A percentile compares a stretch with the other conserved stretches of the same genome.
phyloP scores from a whole-genome alignment of 1,140 invertebrate genomes.

The Cecropterus lyciades region DNA sequence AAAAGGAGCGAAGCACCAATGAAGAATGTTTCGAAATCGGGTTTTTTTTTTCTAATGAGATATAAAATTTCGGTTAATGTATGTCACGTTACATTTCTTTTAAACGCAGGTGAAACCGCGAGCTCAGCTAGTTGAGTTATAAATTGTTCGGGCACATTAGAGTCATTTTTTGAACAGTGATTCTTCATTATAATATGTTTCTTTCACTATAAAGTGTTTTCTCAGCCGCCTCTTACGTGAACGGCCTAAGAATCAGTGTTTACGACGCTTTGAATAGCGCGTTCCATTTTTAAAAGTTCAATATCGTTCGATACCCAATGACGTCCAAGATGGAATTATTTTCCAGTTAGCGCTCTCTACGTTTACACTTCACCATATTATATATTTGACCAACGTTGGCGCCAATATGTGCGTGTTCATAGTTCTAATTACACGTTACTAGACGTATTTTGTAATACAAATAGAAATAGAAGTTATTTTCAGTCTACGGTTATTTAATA shows the following conservation, averaged over 20 bases:
- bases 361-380: slow-evolving; percentile 34
- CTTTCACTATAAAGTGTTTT: too few relatives aligned
- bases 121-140: too few relatives aligned
- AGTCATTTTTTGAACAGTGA: too few relatives aligned
- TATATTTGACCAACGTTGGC: slow-evolving; percentile 15
- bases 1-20: too few relatives aligned
- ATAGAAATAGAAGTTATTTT: background rate
- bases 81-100: too few relatives aligned
- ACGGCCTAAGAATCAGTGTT: slow-evolving; percentile 23
- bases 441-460: background rate
- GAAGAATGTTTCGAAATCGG: too few relatives aligned
- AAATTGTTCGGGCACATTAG: too few relatives aligned
- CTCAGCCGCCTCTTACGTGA: background rate
- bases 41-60: too few relatives aligned
- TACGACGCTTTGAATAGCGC: slow-evolving; percentile 26
- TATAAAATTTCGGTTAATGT: too few relatives aligned
- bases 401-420: background rate
- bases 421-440: background rate
- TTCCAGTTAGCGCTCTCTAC: slow-evolving; percentile 32
- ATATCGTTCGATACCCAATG: slow-evolving; percentile 43
- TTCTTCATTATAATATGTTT: too few relatives aligned
- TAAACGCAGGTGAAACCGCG: too few relatives aligned
- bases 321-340: slow-evolving; percentile 32
- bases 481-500: background rate
- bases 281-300: slow-evolving; percentile 48